phyloP scores from a whole-genome alignment of 2,113 vertebrate genomes.

The Lonchura striata region DNA sequence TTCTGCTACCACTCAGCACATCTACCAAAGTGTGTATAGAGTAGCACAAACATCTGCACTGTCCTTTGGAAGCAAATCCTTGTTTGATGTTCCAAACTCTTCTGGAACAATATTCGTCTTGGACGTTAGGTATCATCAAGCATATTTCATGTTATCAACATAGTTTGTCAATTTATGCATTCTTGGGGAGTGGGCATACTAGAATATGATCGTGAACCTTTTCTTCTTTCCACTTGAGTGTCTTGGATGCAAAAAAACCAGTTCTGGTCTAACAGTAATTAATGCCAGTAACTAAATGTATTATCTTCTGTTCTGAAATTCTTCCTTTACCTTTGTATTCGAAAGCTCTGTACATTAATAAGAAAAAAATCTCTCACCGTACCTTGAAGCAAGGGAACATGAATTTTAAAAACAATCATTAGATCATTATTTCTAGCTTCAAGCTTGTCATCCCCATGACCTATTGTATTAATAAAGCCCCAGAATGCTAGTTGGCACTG shows the following conservation, averaged over 20 bases:
- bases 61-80: neutral
- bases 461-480: conserved; percentile 48
- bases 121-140: neutral
- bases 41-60: neutral
- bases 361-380: neutral
- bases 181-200: neutral
- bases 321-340: neutral
- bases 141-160: neutral
- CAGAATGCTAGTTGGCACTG: neutral
- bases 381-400: neutral
- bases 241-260: neutral
- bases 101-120: neutral
- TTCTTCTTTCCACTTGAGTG: neutral
- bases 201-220: neutral
- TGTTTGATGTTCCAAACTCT: neutral
- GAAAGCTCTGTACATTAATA: neutral
- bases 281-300: neutral
- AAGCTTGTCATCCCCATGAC: conserved; percentile 38
- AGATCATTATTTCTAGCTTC: conserved; percentile 49
- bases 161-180: neutral
- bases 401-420: conserved; percentile 27
- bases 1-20: neutral
- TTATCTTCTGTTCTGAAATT: neutral
- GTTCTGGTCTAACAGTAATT: neutral
- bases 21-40: neutral